Percentiles rank a stretch among this genome's conserved stretches.
These are phyloP conservation scores for Melitaea athalia DNA, from an alignment of 2,888 invertebrate genomes.

Conservation along the genomic window DNA sequence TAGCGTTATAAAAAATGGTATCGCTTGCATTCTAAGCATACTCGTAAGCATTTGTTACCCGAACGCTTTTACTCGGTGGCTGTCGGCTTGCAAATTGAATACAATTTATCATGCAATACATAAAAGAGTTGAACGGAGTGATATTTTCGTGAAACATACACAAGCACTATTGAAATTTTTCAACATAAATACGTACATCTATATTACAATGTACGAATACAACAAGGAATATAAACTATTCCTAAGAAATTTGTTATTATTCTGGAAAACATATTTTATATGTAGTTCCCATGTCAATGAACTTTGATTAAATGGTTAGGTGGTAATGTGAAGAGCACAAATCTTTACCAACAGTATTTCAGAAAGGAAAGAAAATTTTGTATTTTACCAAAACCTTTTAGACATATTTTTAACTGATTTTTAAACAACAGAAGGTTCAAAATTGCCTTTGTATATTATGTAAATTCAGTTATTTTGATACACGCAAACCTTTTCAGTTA, in stretches of 20 bases:
- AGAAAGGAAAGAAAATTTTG: too few species aligned
- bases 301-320: background rate
- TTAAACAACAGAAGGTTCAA: too few species aligned
- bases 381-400: too few species aligned
- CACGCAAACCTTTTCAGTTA: too few species aligned
- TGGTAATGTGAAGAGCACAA: background rate
- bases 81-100: slow-evolving; percentile 78
- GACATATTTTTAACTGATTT: too few species aligned
- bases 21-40: slow-evolving; percentile 74
- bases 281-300: background rate
- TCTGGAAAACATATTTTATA: background rate
- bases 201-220: background rate
- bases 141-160: slow-evolving; percentile 48
- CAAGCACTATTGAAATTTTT: slow-evolving; percentile 23
- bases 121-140: slow-evolving; percentile 59
- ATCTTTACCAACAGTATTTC: too few species aligned
- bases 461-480: too few species aligned
- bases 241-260: background rate
- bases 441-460: too few species aligned
- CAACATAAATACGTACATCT: background rate
- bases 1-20: slow-evolving; percentile 44
- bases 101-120: slow-evolving; percentile 76
- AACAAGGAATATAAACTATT: background rate
- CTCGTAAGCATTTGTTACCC: slow-evolving; percentile 70
- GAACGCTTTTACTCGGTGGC: slow-evolving; percentile 72